Conservation (phyloP, 2,888 invertebrate species). For the Apantesis nais region DNA sequence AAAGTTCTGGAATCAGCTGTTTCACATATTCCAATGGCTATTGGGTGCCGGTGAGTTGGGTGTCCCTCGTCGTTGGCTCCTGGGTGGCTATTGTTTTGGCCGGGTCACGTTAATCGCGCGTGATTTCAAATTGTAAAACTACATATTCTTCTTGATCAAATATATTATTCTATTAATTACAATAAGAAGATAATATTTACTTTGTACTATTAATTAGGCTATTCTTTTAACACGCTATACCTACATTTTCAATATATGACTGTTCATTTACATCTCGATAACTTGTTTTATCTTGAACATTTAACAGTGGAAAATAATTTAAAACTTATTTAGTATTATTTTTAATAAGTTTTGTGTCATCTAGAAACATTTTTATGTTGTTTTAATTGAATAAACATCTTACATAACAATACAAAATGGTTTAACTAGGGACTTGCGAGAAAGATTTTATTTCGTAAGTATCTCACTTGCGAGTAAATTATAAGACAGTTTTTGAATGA, state of each 20-base stretch:
- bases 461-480: not conserved
- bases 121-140: constrained; percentile 49
- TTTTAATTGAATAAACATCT: not conserved
- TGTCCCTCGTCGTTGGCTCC: constrained; percentile 49
- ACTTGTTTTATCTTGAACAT: not conserved
- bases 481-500: not conserved
- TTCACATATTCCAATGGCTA: constrained; percentile 44
- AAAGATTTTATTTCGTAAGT: no score
- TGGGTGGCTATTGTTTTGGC: constrained; percentile 27
- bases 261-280: not conserved
- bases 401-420: not conserved
- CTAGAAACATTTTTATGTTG: not conserved
- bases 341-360: not conserved
- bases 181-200: not conserved
- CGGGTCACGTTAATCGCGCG: constrained; percentile 47
- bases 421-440: no score
- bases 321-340: not conserved
- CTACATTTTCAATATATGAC: not conserved
- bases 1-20: constrained; percentile 81
- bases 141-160: not conserved
- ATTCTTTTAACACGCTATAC: not conserved
- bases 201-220: not conserved
- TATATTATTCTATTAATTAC: not conserved
- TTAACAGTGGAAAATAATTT: not conserved
- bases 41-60: constrained; percentile 38